A percentile compares a stretch with the other conserved stretches of the same genome.
phyloP scores from a whole-genome alignment of 2,888 invertebrate genomes.

The Cantharis lateralis region DNA sequence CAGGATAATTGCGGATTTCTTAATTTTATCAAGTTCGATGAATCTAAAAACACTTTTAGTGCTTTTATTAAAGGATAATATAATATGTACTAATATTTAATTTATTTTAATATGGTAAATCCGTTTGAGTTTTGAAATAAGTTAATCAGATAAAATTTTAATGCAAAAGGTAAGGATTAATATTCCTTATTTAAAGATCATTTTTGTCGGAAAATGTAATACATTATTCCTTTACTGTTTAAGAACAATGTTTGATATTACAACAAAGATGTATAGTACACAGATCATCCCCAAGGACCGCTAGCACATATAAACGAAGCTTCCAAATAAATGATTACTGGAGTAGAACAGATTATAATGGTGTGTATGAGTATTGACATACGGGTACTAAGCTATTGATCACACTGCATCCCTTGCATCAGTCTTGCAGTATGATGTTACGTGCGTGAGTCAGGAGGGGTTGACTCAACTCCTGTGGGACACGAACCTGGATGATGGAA shows the following conservation, averaged over 20 bases:
- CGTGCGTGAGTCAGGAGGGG: conserved; percentile 48
- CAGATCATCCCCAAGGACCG: conserved; percentile 3
- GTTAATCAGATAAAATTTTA: not conserved
- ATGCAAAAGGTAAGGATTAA: not conserved
- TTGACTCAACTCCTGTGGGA: conserved; percentile 52
- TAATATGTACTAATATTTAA: no score
- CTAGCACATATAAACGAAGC: conserved; percentile 16
- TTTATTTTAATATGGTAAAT: not conserved
- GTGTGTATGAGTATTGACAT: conserved; percentile 32
- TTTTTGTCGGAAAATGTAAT: not conserved
- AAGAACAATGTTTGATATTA: not conserved
- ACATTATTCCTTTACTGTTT: not conserved
- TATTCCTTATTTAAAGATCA: not conserved
- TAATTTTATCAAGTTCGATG: no score
- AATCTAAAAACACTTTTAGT: no score
- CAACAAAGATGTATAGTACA: conserved; percentile 3
- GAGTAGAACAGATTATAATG: conserved; percentile 32
- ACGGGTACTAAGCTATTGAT: conserved; percentile 33
- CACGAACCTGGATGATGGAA: conserved; percentile 53
- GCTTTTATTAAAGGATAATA: no score
- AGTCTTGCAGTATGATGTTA: conserved; percentile 38
- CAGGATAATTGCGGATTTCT: no score
- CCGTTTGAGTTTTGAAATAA: not conserved
- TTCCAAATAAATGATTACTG: conserved; percentile 31
- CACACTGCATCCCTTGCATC: conserved; percentile 32